A percentile compares a stretch with the other conserved stretches of the same genome.
Conservation (phyloP, 2,888 invertebrate genomes). For the Metellina segmentata region DNA sequence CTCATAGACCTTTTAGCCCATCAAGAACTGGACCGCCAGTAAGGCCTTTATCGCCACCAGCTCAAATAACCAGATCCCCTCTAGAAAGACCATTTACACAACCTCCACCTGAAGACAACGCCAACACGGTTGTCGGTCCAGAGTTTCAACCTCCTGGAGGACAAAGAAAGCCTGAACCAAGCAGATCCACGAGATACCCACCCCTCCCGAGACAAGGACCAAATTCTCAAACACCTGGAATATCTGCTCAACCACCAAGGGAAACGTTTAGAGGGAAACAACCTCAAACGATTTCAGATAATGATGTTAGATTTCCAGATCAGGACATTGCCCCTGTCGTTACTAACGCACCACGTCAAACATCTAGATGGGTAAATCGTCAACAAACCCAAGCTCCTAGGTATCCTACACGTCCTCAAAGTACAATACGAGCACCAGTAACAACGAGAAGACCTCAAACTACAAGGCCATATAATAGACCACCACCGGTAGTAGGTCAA, state of each 20-base stretch:
- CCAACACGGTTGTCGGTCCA: constrained; percentile 35
- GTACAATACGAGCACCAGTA: constrained; percentile 17
- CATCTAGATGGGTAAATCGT: constrained; percentile 50
- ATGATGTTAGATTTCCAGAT: constrained; percentile 25
- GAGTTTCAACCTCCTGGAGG: constrained; percentile 13
- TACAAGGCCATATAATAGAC: constrained; percentile 40
- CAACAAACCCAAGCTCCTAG: constrained; percentile 55
- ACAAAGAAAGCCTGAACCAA: constrained; percentile 24
- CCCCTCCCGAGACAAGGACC: constrained; percentile 14
- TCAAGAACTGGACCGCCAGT: constrained; percentile 40
- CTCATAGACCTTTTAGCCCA: constrained; percentile 44
- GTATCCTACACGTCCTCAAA: constrained; percentile 43
- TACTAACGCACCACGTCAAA: constrained; percentile 31
- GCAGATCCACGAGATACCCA: constrained; percentile 50
- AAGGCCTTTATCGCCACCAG: constrained; percentile 21
- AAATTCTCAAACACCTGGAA: constrained; percentile 1
- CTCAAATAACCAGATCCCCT: constrained; percentile 28
- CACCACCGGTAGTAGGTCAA: constrained; percentile 12
- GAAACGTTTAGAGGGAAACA: background rate
- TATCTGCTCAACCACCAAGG: background rate
- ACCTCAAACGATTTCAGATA: constrained; percentile 11
- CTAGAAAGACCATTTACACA: background rate
- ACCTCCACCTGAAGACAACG: constrained; percentile 51
- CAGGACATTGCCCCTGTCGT: constrained; percentile 35
- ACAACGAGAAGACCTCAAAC: constrained; percentile 37